Evolutionary conservation across 2,888 invertebrate genomes (phyloP), one percentile per base, ranked within the genome.

Genomic region (Rhogogaster chlorosoma): DNA sequence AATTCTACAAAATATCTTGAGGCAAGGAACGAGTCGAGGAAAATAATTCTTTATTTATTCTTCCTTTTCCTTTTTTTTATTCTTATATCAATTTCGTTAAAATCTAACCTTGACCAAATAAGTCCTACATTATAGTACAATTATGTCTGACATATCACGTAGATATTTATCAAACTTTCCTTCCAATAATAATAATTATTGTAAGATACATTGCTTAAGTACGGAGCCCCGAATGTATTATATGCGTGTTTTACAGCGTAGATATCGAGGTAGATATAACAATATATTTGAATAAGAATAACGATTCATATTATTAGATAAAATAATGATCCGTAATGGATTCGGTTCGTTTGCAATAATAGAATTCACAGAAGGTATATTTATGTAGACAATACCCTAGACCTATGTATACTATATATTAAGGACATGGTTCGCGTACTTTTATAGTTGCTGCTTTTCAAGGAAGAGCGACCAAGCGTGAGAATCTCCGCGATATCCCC

Each of bases 401-500:
- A 10, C 2, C 9, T 61, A 10, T 57, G 22, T 57, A 61, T 61
- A 26, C 2, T 61, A 12, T 61, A 26, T 61, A n/a, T 61, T 61
- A 22, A 61, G 61, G 61, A 61, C 26, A 61, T 61, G 61, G 61
- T 61, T 61, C 61, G 61, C 26, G 61, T 61, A 61, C 61, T 61
- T 61, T 61, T 61, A 61, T 61, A 61, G 70, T 70, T 32, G 36
- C 9, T 32, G 12, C 61, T 61, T n/a, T n/a, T 70, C 70, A 70
- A 36, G 70, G 70, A 32, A 70, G 70, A 70, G 70, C 70, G 70
- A 70, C 70, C 70, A 70, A 70, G 36, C 70, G 32, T 70, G 1
- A 9, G 15, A 70, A 38, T 70, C 61, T 26, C 7, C 6, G 53
- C n/a, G 26, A 61, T 61, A 61, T 61, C 26, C 10, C 61, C 5